Conservation (phyloP, 2,888 invertebrate genomes). For the Hypercompe scribonia region DNA sequence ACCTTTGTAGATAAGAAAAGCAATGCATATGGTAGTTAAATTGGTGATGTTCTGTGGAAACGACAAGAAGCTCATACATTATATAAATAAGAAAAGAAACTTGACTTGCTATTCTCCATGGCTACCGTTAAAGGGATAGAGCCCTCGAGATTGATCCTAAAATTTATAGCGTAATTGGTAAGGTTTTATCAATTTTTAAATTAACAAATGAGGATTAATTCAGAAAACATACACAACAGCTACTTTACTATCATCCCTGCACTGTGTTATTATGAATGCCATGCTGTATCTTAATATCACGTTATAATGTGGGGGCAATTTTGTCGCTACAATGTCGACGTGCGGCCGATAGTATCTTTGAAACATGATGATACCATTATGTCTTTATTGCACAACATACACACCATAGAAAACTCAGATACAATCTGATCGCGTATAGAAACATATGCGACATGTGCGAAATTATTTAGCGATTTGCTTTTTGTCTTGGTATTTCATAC, state of each 20-base stretch:
- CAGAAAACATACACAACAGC: conserved; percentile 25
- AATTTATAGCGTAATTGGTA: too few relatives aligned
- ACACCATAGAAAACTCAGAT: conserved; percentile 43
- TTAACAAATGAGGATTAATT: conserved; percentile 15
- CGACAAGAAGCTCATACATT: background rate
- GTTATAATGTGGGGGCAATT: conserved; percentile 56
- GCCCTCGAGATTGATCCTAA: background rate
- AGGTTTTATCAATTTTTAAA: too few relatives aligned
- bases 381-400: conserved; percentile 51
- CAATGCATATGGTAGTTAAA: too few relatives aligned
- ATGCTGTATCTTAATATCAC: conserved; percentile 56
- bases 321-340: conserved; percentile 57
- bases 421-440: conserved; percentile 30
- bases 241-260: conserved; percentile 34
- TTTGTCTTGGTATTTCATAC: background rate
- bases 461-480: conserved; percentile 11
- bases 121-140: background rate
- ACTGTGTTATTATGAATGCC: conserved; percentile 54
- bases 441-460: conserved; percentile 23
- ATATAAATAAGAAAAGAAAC: too few relatives aligned
- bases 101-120: background rate
- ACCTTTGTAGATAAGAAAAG: too few relatives aligned
- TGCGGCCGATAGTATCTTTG: conserved; percentile 52
- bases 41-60: too few relatives aligned
- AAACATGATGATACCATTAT: conserved; percentile 56